Percentiles rank a stretch among this genome's conserved stretches.
Evolutionary conservation across 2,888 invertebrate species (phyloP).

Genomic region (Zelleria hepariella): DNA sequence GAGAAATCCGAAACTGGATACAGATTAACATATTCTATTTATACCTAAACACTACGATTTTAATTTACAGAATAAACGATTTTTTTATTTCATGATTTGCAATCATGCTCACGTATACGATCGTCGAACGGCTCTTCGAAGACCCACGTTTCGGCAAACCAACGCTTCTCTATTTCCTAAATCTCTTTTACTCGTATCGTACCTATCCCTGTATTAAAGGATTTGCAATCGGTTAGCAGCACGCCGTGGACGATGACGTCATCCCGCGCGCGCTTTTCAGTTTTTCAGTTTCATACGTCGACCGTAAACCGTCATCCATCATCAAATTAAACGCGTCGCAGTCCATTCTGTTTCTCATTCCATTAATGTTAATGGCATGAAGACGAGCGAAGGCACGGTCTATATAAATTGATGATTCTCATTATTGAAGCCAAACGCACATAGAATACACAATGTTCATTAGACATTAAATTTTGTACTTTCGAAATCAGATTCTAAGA

Average conservation of each 20-base stretch:
- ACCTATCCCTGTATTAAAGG: slow-evolving; percentile 50
- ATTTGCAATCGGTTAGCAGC: slow-evolving; percentile 29
- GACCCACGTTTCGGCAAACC: slow-evolving; percentile 25
- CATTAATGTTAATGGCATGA: slow-evolving; percentile 35
- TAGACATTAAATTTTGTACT: slow-evolving; percentile 67
- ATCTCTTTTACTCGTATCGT: slow-evolving; percentile 32
- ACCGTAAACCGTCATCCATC: slow-evolving; percentile 22
- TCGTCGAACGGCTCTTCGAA: slow-evolving; percentile 63
- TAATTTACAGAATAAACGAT: slow-evolving; percentile 64
- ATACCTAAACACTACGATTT: slow-evolving; percentile 55
- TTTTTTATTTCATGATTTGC: slow-evolving; percentile 60
- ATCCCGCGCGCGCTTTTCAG: slow-evolving; percentile 19
- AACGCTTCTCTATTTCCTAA: slow-evolving; percentile 36
- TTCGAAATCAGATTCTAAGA: slow-evolving; percentile 70
- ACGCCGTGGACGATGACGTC: slow-evolving; percentile 4
- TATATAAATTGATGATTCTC: slow-evolving; percentile 55
- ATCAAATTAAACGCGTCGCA: slow-evolving; percentile 15
- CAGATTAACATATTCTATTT: slow-evolving; percentile 69
- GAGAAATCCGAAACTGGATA: slow-evolving; percentile 71
- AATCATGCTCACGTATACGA: slow-evolving; percentile 70
- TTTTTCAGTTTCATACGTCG: slow-evolving; percentile 12
- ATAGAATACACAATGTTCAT: slow-evolving; percentile 58
- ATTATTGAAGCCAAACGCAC: slow-evolving; percentile 65
- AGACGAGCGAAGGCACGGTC: slow-evolving; percentile 69
- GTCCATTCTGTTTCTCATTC: neutral